A percentile compares a stretch with the other conserved stretches of the same genome.
Conservation (phyloP, 2,888 invertebrate species). For the Cosmopolites sordidus region DNA sequence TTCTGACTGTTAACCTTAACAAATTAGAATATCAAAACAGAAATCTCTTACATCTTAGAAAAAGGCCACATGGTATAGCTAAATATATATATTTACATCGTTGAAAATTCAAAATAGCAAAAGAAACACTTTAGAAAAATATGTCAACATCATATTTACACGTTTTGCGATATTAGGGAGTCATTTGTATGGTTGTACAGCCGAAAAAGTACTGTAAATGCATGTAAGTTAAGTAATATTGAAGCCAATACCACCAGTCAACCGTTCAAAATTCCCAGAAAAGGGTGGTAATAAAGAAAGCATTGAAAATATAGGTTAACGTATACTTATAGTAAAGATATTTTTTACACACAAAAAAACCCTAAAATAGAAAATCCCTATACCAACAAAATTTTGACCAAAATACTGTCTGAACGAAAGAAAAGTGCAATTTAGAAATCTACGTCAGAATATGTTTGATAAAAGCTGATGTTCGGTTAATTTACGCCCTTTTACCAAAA, state of each 20-base stretch:
- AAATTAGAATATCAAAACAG: slow-evolving; percentile 28
- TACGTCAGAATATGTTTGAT: slow-evolving; percentile 12
- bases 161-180: background rate
- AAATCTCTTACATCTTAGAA: slow-evolving; percentile 36
- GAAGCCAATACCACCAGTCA: too few species aligned
- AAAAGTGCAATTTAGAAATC: slow-evolving; percentile 9
- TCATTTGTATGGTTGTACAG: too few species aligned
- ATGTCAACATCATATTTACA: slow-evolving; percentile 18
- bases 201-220: too few species aligned
- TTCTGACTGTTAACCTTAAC: slow-evolving; percentile 14
- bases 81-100: slow-evolving; percentile 34
- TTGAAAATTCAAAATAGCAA: slow-evolving; percentile 9
- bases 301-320: slow-evolving; percentile 24
- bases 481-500: slow-evolving; percentile 36
- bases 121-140: slow-evolving; percentile 21
- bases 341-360: slow-evolving; percentile 1
- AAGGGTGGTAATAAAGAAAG: slow-evolving; percentile 28
- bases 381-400: slow-evolving; percentile 14
- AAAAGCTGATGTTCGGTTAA: slow-evolving; percentile 19
- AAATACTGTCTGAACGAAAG: slow-evolving; percentile 21
- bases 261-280: too few species aligned
- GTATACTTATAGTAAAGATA: slow-evolving; percentile 7
- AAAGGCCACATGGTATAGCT: slow-evolving; percentile 42
- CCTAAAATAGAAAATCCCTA: slow-evolving; percentile 10
- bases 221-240: too few species aligned